These are phyloP conservation scores for Calephelis virginiensis DNA, from an alignment of 1,140 invertebrate genomes.

Conservation along the genomic window DNA sequence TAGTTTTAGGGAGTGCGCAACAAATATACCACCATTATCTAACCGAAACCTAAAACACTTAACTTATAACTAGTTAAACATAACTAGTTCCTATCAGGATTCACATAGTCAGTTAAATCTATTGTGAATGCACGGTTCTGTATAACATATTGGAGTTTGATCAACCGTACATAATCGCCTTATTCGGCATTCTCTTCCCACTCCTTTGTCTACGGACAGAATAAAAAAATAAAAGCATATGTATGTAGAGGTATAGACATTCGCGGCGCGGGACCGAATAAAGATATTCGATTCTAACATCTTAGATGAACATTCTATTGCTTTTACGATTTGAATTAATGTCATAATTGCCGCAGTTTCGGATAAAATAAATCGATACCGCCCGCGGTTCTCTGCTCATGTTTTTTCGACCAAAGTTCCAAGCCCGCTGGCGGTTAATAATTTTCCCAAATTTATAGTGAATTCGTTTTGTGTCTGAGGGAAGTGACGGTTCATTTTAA, in stretches of 20 bases:
- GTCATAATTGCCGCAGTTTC: conserved; percentile 75
- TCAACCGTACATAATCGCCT: conserved; percentile 53
- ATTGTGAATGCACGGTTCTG: conserved; percentile 45
- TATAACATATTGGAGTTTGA: conserved; percentile 62
- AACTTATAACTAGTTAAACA: conserved; percentile 52
- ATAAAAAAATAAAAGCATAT: conserved; percentile 43
- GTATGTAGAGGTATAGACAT: conserved; percentile 40
- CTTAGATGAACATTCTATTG: conserved; percentile 68
- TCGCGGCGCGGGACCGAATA: conserved; percentile 59
- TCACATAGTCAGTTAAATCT: conserved; percentile 35
- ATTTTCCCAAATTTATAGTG: conserved; percentile 26
- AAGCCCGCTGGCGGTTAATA: conserved; percentile 34
- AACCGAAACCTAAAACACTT: conserved; percentile 44
- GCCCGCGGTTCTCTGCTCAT: conserved; percentile 61
- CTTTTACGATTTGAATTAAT: conserved; percentile 74
- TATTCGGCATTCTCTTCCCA: conserved; percentile 68
- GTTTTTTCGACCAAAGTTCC: conserved; percentile 47
- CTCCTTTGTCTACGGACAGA: conserved; percentile 57
- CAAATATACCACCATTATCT: neutral
- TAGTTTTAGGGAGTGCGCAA: neutral
- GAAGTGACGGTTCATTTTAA: conserved; percentile 34
- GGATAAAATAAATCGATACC: conserved; percentile 77
- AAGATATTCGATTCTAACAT: conserved; percentile 71
- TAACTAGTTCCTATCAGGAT: conserved; percentile 49
- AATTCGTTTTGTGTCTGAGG: conserved; percentile 25